Evolutionary conservation across 2,797 vertebrate genomes (phyloP).

Genomic region (Atherinosoma microstoma): DNA sequence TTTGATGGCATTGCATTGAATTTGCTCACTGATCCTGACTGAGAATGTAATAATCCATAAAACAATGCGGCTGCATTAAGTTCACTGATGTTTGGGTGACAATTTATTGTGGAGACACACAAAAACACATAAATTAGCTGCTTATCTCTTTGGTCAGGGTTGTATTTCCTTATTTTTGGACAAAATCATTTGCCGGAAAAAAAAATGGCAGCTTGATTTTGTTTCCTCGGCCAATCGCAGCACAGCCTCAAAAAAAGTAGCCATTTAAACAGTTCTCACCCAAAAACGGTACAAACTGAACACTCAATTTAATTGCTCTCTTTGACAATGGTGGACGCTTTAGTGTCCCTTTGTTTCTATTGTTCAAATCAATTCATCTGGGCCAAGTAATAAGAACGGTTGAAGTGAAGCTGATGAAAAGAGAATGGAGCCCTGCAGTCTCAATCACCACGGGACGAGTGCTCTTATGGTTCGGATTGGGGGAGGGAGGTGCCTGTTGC

Average conservation of each 20-base stretch:
- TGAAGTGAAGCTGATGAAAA: constrained; percentile 80
- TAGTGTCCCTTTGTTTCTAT: constrained; percentile 68
- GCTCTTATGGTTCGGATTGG: constrained; percentile 63
- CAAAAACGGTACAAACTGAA: constrained; percentile 53
- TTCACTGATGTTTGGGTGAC: constrained; percentile 48
- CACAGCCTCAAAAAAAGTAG: constrained; percentile 17
- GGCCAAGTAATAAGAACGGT: constrained; percentile 70
- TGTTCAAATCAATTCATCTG: constrained; percentile 80
- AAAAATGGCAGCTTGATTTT: neutral
- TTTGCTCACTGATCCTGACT: constrained; percentile 31
- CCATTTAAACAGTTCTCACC: constrained; percentile 58
- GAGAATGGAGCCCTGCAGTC: constrained; percentile 78
- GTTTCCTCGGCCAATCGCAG: constrained; percentile 1
- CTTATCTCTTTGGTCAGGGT: neutral
- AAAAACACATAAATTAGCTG: constrained; percentile 5
- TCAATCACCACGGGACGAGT: constrained; percentile 70
- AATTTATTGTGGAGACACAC: constrained; percentile 19
- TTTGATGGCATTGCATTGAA: constrained; percentile 41
- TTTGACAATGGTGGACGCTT: constrained; percentile 63
- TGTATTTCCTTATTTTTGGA: neutral
- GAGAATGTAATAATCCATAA: constrained; percentile 37
- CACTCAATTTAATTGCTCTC: constrained; percentile 69
- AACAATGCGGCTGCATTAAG: constrained; percentile 48
- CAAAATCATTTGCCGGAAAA: neutral
- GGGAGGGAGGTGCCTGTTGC: constrained; percentile 69